phyloP scores from a whole-genome alignment of 2,113 vertebrate genomes.

The Rhagologus leucostigma region DNA sequence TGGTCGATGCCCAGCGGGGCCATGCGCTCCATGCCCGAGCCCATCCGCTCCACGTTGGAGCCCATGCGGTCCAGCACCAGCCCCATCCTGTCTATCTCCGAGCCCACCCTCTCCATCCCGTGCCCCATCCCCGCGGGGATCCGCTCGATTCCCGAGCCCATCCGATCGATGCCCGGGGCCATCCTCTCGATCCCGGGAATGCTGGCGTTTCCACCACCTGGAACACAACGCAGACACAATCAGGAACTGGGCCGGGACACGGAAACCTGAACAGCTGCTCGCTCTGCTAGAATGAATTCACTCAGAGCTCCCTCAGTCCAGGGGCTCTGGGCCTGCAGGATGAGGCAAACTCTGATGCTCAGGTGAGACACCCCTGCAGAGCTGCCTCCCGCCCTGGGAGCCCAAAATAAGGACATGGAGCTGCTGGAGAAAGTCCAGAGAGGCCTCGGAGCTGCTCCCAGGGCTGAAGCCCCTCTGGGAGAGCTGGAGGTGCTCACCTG shows the following conservation, averaged over 20 bases:
- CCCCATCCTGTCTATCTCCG: slow-evolving; percentile 90
- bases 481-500: not conserved
- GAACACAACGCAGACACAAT: not conserved
- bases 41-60: slow-evolving; percentile 79
- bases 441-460: accelerated
- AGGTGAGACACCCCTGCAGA: not conserved
- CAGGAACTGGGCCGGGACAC: not conserved
- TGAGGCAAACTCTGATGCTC: too few relatives aligned
- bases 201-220: slow-evolving; percentile 73
- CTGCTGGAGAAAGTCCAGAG: not conserved
- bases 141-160: slow-evolving; percentile 81
- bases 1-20: slow-evolving; percentile 85
- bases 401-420: not conserved
- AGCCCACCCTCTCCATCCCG: slow-evolving; percentile 84
- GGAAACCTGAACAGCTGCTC: accelerated
- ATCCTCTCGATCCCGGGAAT: slow-evolving; percentile 76
- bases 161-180: slow-evolving; percentile 88
- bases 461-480: not conserved
- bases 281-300: accelerated
- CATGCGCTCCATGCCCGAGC: slow-evolving; percentile 84
- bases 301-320: accelerated
- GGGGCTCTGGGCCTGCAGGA: not conserved
- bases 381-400: not conserved
- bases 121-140: slow-evolving; percentile 82
- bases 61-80: slow-evolving; percentile 90